Conservation (phyloP, 1,140 invertebrate species). For the Heliconius hermathena region DNA sequence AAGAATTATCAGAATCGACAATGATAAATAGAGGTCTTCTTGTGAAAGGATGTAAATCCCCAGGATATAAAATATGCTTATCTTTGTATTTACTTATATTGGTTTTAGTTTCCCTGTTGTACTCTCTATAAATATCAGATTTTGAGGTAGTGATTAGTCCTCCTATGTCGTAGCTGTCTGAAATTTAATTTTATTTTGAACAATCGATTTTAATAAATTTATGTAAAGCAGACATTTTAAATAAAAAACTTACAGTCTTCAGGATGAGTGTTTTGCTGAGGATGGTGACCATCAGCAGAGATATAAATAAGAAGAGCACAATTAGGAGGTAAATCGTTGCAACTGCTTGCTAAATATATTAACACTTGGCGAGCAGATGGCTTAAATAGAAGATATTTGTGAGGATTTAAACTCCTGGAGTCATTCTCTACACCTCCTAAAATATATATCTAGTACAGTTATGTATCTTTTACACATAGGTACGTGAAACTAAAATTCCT, state of each 20-base stretch:
- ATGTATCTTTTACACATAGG: not conserved
- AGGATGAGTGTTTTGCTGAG: conserved; percentile 82
- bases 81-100: conserved; percentile 84
- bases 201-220: no score
- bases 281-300: conserved; percentile 92
- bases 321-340: conserved; percentile 95
- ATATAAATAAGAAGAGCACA: conserved; percentile 96
- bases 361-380: conserved; percentile 96
- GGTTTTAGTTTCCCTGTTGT: conserved; percentile 44
- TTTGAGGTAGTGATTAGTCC: conserved; percentile 93
- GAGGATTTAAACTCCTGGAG: conserved; percentile 91
- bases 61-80: conserved; percentile 93
- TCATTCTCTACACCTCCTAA: conserved; percentile 85
- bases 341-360: conserved; percentile 96
- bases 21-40: conserved; percentile 96
- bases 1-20: conserved; percentile 97
- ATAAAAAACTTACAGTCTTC: conserved; percentile 89
- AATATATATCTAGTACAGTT: conserved; percentile 14
- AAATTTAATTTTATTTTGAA: conserved; percentile 30
- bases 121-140: conserved; percentile 69
- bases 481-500: not conserved
- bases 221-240: not conserved
- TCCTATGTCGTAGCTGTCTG: conserved; percentile 95
- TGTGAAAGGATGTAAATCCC: conserved; percentile 95
- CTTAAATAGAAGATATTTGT: conserved; percentile 98